Evolutionary conservation across 2,888 invertebrate species (phyloP).

Genomic region (Pammene fasciana): DNA sequence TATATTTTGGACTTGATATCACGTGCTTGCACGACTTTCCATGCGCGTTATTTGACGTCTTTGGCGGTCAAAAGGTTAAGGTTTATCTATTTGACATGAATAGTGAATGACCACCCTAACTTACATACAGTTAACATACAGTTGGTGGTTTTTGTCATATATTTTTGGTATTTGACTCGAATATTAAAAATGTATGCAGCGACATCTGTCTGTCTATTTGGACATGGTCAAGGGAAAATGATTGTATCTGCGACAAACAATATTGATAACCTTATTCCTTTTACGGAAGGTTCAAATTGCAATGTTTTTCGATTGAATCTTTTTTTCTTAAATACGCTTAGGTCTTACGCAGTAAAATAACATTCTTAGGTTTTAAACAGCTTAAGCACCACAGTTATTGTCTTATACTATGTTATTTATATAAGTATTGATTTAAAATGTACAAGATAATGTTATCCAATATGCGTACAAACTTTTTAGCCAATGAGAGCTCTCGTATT

Average conservation of each 20-base stretch:
- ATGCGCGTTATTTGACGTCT: too few relatives aligned
- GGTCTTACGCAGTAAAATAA: constrained; percentile 27
- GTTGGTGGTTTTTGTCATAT: constrained; percentile 74
- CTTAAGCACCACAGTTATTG: constrained; percentile 47
- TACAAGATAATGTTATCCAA: not conserved
- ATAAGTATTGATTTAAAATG: constrained; percentile 31
- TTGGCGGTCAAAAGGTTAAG: too few relatives aligned
- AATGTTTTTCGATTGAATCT: not conserved
- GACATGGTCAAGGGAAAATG: not conserved
- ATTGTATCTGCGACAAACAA: not conserved
- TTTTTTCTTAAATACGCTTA: constrained; percentile 8
- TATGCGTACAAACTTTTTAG: not conserved
- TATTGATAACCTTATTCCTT: constrained; percentile 8
- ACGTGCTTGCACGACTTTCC: too few relatives aligned
- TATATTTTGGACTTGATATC: too few relatives aligned
- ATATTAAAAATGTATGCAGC: constrained; percentile 43
- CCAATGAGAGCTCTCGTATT: constrained; percentile 13
- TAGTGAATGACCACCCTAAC: constrained; percentile 47
- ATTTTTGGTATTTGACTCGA: constrained; percentile 76
- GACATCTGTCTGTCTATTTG: constrained; percentile 17
- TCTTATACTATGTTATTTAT: constrained; percentile 44
- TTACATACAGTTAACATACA: constrained; percentile 58
- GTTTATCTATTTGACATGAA: constrained; percentile 2
- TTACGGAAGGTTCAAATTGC: not conserved
- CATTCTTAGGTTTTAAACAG: constrained; percentile 41